A percentile compares a stretch with the other conserved stretches of the same genome.
These are phyloP conservation scores for Pteria penguin DNA, from an alignment of 2,888 invertebrate genomes.

Conservation along the genomic window DNA sequence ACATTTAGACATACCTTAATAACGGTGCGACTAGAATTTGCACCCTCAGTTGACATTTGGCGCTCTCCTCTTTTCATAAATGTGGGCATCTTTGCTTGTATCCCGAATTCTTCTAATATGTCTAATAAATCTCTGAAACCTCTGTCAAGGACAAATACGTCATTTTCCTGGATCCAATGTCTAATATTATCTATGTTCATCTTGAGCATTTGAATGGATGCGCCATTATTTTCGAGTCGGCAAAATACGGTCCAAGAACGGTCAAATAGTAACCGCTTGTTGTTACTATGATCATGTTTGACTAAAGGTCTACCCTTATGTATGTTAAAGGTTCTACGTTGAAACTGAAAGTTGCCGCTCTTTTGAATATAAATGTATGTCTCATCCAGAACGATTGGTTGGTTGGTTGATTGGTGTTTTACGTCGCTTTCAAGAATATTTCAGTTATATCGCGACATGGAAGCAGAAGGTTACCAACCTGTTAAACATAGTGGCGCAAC, in stretches of 20 bases:
- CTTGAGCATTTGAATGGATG: slow-evolving; percentile 40
- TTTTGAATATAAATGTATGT: slow-evolving; percentile 52
- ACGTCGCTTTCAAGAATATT: no score
- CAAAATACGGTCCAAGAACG: slow-evolving; percentile 45
- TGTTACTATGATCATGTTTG: slow-evolving; percentile 48
- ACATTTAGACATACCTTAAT: slow-evolving; percentile 53
- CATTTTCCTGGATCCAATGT: slow-evolving; percentile 34
- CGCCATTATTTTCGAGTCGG: slow-evolving; percentile 48
- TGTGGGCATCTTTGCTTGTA: slow-evolving; percentile 36
- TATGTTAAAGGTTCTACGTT: slow-evolving; percentile 37
- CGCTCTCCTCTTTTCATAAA: slow-evolving; percentile 43
- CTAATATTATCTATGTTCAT: slow-evolving; percentile 46
- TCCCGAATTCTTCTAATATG: slow-evolving; percentile 43
- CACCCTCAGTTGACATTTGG: slow-evolving; percentile 41
- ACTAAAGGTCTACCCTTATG: slow-evolving; percentile 47
- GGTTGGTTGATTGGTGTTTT: no score
- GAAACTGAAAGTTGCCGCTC: slow-evolving; percentile 41
- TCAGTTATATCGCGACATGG: no score
- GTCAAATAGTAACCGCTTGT: slow-evolving; percentile 45
- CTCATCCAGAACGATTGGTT: no score
- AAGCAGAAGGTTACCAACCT: no score
- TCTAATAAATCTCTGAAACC: slow-evolving; percentile 45
- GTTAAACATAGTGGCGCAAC: no score
- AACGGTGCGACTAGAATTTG: slow-evolving; percentile 44
- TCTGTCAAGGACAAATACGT: slow-evolving; percentile 46